Evolutionary conservation across 1,140 invertebrate genomes (phyloP), one percentile per base, ranked within the genome.

Genomic region (Steinernema khuongi): DNA sequence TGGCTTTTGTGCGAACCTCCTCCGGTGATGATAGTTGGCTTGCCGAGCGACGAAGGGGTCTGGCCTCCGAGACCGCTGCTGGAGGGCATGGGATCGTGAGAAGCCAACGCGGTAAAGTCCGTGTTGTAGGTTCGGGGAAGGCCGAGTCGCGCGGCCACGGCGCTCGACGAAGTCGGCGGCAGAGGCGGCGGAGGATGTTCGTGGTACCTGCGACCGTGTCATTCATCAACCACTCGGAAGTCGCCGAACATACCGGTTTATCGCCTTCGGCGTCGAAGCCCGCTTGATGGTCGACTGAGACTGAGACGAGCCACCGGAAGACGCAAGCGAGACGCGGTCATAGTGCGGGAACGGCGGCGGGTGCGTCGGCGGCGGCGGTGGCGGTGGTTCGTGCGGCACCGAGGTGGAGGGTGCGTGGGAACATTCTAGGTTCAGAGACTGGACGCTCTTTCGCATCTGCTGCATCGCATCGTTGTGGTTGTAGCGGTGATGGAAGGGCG

Each of bases 201-300:
- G 50, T 60, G 50, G 50, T 60, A 60, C 50, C 50, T 60, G 50
- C 50, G 26, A 60, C 26, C 50, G n/a, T n/a, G n/a, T n/a, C n/a
- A n/a, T n/a, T n/a, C 14, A 60, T 60, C 26, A 60, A 60, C 26
- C 50, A 60, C 50, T 60, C 19, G 50, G 50, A 60, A 60, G 50
- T 60, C 50, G 50, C 26, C 50, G 50, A 60, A 60, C 50, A 60
- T 60, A 60, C 50, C 50, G 50, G 50, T 60, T 60, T 60, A 60
- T 60, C 50, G 26, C 26, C 22, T 60, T 60, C 50, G 50, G 50
- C 50, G 50, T 60, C 26, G 50, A 60, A n/a, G 50, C 50, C 26
- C 50, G 14, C 50, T 60, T 60, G 50, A 60, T 60, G 50, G 50
- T 60, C 50, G 36, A 41, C n/a, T 14, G 14, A 60, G 50, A 60